Base-by-base conservation (phyloP, 2,113 vertebrate genomes). In the Plectropomus leopardus region DNA sequence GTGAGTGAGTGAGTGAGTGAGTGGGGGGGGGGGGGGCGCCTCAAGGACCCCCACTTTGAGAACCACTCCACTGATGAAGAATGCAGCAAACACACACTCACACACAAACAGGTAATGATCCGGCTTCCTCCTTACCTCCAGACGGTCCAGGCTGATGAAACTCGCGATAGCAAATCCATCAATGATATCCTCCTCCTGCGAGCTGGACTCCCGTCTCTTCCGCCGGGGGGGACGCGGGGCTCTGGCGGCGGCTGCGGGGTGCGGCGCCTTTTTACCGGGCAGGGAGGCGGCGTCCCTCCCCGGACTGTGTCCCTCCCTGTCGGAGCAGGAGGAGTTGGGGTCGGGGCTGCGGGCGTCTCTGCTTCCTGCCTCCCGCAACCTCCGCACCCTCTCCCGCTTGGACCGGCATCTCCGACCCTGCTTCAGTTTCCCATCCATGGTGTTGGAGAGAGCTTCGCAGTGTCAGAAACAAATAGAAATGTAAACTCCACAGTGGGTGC, bases 121-220 rank as follows among this genome's bases (percentile, higher is more conserved):
- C 58, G 26, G 54, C n/a, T 14, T 75, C 76, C 48, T 70, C 32
- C 76, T 93, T 93, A 99, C 97, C 97, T 98, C 96, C 89, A 99
- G 93, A 88, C 96, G 95, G 89, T 98, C 97, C 94, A 98, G 94
- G 86, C 96, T 97, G 93, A 94, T 96, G 96, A 98, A 98, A 82
- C 97, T 98, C 95, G 96, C 88, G 42, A 99, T 98, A 84, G 97
- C 96, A 94, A 99, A 98, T 86, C 97, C 97, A 95, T 99, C 97
- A 92, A 99, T 97, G 90, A 99, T 95, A 87, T 98, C 97, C 95
- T 98, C 97, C 88, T 98, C 97, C 91, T 98, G 97, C 51, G 97
- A 97, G 92, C 97, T 96, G 83, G 97, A 98, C 94, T 97, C 97
- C 47, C 96, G 94, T 92, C 97, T 96, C 86, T 96, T 96, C 87